A percentile compares a stretch with the other conserved stretches of the same genome.
Conservation (phyloP, 2,888 invertebrate genomes). For the Phyllotreta striolata region DNA sequence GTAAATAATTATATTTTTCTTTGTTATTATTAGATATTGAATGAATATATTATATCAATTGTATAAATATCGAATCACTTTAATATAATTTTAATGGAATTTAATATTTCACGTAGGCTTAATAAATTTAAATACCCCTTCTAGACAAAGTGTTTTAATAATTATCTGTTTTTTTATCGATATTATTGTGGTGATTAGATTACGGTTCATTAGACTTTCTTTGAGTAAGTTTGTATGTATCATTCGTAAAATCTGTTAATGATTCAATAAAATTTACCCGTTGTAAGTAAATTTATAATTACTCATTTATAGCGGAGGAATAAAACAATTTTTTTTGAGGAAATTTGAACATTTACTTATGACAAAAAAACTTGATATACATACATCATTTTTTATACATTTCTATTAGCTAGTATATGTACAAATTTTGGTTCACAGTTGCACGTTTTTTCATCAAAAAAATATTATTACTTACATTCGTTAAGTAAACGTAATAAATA, state of each 20-base stretch:
- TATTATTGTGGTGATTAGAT: background rate
- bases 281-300: background rate
- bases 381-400: conserved; percentile 53
- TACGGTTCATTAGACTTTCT: too few relatives aligned
- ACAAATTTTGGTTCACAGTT: conserved; percentile 56
- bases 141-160: too few relatives aligned
- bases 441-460: conserved; percentile 44
- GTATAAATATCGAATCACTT: background rate
- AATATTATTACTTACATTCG: conserved; percentile 19
- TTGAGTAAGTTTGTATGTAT: too few relatives aligned
- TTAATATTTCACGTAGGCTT: background rate
- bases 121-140: background rate
- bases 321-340: conserved; percentile 32
- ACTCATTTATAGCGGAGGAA: background rate
- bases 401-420: conserved; percentile 50
- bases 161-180: background rate
- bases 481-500: conserved; percentile 43
- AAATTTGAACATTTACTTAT: conserved; percentile 61
- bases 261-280: background rate
- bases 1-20: too few relatives aligned
- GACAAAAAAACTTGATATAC: conserved; percentile 60
- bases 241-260: too few relatives aligned
- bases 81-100: conserved; percentile 2
- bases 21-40: too few relatives aligned
- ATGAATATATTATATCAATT: too few relatives aligned